Conservation (phyloP, 30 jellyfish, hydroid and myxozoan genomes). For the Hydractinia echinata region DNA sequence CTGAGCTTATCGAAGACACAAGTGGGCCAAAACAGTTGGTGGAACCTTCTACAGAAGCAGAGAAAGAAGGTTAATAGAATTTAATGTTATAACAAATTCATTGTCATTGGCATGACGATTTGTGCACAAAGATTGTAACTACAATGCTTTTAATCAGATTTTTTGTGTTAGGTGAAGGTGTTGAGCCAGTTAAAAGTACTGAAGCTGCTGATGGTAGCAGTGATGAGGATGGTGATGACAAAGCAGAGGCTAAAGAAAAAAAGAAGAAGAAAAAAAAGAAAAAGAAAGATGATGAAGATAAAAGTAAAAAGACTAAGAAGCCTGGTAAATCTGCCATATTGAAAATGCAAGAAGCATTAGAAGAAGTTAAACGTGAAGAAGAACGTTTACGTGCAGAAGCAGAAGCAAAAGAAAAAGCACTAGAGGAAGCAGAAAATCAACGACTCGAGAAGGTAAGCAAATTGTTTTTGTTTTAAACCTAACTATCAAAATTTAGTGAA, state of each 20-base stretch:
- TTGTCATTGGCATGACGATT: no score
- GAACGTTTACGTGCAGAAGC: slow-evolving; percentile 84
- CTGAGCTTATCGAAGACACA: no score
- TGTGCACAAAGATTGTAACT: no score
- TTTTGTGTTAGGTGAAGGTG: neutral
- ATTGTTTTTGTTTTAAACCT: neutral
- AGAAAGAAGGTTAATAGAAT: no score
- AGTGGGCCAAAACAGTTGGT: no score
- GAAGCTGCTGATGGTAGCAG: slow-evolving; percentile 50
- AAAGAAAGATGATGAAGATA: slow-evolving; percentile 75
- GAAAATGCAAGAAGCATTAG: slow-evolving; percentile 87
- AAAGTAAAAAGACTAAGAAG: slow-evolving; percentile 62
- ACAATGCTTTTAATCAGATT: no score
- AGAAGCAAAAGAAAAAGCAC: slow-evolving; percentile 83
- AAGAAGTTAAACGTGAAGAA: slow-evolving; percentile 73
- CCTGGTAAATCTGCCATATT: slow-evolving; percentile 70
- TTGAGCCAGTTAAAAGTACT: slow-evolving; percentile 15
- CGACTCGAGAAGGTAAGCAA: slow-evolving; percentile 62
- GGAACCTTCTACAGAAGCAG: no score
- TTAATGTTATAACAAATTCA: no score
- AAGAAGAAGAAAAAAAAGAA: slow-evolving; percentile 87
- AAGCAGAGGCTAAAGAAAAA: slow-evolving; percentile 55
- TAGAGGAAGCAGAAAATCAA: slow-evolving; percentile 79
- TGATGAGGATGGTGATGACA: slow-evolving; percentile 62
- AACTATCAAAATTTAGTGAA: neutral